These are phyloP conservation scores for Sesia bembeciformis DNA, from an alignment of 2,888 invertebrate species.

Conservation along the genomic window DNA sequence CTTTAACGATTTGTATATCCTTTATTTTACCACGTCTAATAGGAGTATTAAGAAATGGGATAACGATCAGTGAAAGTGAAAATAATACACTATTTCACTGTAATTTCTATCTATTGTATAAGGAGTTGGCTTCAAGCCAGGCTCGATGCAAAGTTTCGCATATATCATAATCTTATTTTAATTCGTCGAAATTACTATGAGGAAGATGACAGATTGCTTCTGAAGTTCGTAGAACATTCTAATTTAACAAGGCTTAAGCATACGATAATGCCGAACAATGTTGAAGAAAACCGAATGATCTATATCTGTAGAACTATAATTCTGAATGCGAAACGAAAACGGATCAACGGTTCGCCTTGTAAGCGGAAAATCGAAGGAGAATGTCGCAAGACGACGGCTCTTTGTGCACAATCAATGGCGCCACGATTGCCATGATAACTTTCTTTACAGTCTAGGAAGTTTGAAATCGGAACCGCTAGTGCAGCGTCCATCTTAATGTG, in stretches of 20 bases:
- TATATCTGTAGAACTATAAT: conserved; percentile 49
- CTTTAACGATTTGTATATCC: no score
- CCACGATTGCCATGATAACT: conserved; percentile 64
- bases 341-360: conserved; percentile 47
- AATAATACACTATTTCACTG: conserved; percentile 54
- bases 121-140: conserved; percentile 52
- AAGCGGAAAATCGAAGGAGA: conserved; percentile 62
- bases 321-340: conserved; percentile 62
- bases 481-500: conserved; percentile 29
- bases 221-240: conserved; percentile 2
- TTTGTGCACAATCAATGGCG: conserved; percentile 68
- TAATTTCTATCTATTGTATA: conserved; percentile 62
- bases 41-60: no score
- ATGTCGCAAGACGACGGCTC: conserved; percentile 60
- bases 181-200: conserved; percentile 44
- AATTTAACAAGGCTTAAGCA: conserved; percentile 15
- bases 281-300: conserved; percentile 35
- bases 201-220: conserved; percentile 33
- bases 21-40: no score
- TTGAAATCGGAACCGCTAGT: conserved; percentile 41
- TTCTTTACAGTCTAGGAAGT: conserved; percentile 53
- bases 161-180: conserved; percentile 55
- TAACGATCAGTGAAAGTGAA: conserved; percentile 36
- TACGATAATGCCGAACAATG: conserved; percentile 32
- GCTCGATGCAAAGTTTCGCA: conserved; percentile 47